Evolutionary conservation across 1,140 invertebrate species (phyloP).

Genomic region (Elymnias hypermnestra): DNA sequence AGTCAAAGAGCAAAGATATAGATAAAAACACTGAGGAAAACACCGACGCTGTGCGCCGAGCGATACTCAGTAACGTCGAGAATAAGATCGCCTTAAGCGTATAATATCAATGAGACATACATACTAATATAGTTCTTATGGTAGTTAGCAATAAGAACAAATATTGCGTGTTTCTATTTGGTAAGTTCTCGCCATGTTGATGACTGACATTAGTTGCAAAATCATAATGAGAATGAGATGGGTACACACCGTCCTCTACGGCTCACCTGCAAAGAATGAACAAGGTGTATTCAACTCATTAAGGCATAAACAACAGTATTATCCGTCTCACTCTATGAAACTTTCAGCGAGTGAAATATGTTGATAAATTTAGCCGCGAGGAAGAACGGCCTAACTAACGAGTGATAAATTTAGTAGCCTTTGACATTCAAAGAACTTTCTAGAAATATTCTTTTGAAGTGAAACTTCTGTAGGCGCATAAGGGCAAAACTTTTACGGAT

Average conservation of each 20-base stretch:
- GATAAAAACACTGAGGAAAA: constrained; percentile 67
- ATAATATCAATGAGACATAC: constrained; percentile 10
- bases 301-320: constrained; percentile 2
- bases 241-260: constrained; percentile 12
- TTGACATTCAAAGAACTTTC: too few species aligned
- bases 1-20: constrained; percentile 70
- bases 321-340: constrained; percentile 1
- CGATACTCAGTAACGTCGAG: constrained; percentile 30
- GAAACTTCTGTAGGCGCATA: too few species aligned
- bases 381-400: too few species aligned
- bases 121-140: constrained; percentile 10
- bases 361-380: too few species aligned
- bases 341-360: neutral
- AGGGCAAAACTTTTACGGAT: too few species aligned
- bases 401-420: too few species aligned
- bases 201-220: constrained; percentile 25
- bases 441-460: too few species aligned
- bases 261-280: constrained; percentile 15
- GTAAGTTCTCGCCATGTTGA: constrained; percentile 9
- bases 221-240: constrained; percentile 24
- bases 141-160: neutral
- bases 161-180: constrained; percentile 3
- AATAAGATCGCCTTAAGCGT: constrained; percentile 13
- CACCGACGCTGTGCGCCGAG: constrained; percentile 37
- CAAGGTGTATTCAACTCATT: constrained; percentile 18